These are phyloP conservation scores for Ichneumon xanthorius DNA, from an alignment of 2,888 invertebrate species.

Conservation along the genomic window DNA sequence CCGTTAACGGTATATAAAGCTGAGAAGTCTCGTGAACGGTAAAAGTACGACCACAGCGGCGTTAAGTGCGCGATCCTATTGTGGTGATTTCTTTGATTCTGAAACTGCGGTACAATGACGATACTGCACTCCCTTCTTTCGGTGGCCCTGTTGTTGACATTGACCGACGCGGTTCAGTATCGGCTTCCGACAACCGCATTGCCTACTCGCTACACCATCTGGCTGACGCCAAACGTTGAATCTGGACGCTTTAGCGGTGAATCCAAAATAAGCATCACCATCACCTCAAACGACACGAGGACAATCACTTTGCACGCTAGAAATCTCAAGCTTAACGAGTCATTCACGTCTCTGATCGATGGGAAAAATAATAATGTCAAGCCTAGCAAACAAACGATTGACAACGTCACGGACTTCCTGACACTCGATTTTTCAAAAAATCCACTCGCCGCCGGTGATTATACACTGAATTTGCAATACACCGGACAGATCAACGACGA, in stretches of 20 bases:
- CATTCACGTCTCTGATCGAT: neutral
- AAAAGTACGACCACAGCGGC: neutral
- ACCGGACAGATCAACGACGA: conserved; percentile 87
- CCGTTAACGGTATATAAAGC: neutral
- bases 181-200: conserved; percentile 85
- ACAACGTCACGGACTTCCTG: conserved; percentile 42
- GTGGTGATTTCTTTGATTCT: neutral
- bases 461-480: conserved; percentile 86
- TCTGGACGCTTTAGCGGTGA: conserved; percentile 71
- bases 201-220: conserved; percentile 86
- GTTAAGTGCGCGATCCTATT: neutral
- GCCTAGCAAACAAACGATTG: neutral
- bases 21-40: neutral
- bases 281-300: accelerated
- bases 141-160: neutral
- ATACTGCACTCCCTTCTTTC: neutral
- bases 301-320: conserved; percentile 67
- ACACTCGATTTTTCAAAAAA: neutral
- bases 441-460: conserved; percentile 79
- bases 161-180: neutral
- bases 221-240: conserved; percentile 85
- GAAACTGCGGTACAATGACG: neutral
- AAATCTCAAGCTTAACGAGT: conserved; percentile 40
- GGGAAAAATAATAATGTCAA: neutral
- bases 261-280: conserved; percentile 20